Evolutionary conservation across 2,113 vertebrate species (phyloP).

Genomic region (Malaclemys terrapin): DNA sequence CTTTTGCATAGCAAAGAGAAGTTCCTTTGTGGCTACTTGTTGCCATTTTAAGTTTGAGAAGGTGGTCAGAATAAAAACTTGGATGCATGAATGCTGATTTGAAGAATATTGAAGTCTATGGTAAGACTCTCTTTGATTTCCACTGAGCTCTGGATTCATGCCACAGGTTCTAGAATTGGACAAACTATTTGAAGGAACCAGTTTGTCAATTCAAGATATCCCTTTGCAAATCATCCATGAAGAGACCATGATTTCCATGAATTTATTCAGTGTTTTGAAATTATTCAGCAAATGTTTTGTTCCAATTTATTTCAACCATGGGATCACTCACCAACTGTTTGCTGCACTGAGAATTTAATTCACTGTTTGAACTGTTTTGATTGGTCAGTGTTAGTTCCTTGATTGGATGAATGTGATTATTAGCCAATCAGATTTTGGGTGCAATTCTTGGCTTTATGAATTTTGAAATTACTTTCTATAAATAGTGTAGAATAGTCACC

Average conservation of each 20-base stretch:
- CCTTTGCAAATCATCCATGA: background rate
- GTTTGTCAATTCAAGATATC: background rate
- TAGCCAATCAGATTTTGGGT: background rate
- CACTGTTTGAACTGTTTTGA: background rate
- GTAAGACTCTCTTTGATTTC: background rate
- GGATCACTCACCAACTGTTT: background rate
- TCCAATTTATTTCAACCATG: background rate
- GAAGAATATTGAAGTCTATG: background rate
- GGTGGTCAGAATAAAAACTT: accelerated
- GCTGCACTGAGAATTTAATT: background rate
- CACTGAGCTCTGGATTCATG: background rate
- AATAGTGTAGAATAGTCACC: constrained; percentile 56
- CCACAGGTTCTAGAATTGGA: accelerated
- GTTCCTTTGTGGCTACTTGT: accelerated
- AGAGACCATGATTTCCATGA: background rate
- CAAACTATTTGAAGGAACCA: background rate
- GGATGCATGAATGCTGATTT: accelerated
- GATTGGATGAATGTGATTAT: background rate
- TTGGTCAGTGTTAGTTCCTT: background rate
- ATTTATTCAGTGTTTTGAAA: background rate
- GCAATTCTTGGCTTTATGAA: constrained; percentile 15
- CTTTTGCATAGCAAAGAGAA: background rate
- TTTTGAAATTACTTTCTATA: accelerated
- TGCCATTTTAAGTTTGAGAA: background rate
- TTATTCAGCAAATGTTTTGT: background rate